These are phyloP conservation scores for Amphimallon solstitiale DNA, from an alignment of 2,888 invertebrate genomes.

Conservation along the genomic window DNA sequence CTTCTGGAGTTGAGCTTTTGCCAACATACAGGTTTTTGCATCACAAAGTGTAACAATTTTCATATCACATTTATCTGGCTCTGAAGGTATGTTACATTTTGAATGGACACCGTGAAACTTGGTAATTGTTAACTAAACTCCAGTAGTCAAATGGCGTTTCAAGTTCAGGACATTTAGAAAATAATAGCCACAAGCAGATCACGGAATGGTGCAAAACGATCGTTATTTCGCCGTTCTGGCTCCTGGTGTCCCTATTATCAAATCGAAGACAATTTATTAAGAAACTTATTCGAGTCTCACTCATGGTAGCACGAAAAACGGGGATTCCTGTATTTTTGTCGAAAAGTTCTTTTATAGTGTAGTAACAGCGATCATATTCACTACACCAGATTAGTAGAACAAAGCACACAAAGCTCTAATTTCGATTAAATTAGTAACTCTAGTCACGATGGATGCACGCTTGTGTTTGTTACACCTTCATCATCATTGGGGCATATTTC, in stretches of 20 bases:
- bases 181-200: too few species aligned
- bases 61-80: slow-evolving; percentile 3
- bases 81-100: not conserved
- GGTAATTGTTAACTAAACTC: too few species aligned
- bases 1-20: not conserved
- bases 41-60: not conserved
- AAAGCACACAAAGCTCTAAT: slow-evolving; percentile 8
- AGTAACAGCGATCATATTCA: not conserved
- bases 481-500: too few species aligned
- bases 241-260: slow-evolving; percentile 2
- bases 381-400: not conserved
- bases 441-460: not conserved
- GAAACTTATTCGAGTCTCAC: not conserved
- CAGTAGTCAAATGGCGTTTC: too few species aligned
- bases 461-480: not conserved
- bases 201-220: not conserved
- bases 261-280: not conserved
- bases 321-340: slow-evolving; percentile 6
- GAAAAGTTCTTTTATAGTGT: not conserved
- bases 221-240: not conserved
- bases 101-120: too few species aligned
- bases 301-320: not conserved
- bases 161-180: too few species aligned
- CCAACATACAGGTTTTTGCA: not conserved
- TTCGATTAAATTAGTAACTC: slow-evolving; percentile 11